phyloP scores from a whole-genome alignment of 2,888 invertebrate genomes.

The Tipula lateralis region DNA sequence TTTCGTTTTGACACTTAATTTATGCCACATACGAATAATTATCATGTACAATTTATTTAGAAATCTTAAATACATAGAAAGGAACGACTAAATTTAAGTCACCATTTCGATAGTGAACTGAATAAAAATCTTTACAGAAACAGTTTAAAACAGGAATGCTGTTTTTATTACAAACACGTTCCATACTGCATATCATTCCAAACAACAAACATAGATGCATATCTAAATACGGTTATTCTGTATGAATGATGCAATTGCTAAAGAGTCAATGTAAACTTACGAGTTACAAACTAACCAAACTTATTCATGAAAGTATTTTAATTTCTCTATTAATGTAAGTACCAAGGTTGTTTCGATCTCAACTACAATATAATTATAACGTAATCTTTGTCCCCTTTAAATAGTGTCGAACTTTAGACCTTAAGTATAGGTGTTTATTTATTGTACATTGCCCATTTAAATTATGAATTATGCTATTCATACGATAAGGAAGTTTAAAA shows the following conservation, averaged over 20 bases:
- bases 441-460: background rate
- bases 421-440: background rate
- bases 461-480: too few species aligned
- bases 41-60: too few species aligned
- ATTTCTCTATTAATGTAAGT: background rate
- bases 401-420: background rate
- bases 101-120: too few species aligned
- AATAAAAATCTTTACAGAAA: too few species aligned
- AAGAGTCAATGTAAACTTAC: background rate
- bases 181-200: background rate
- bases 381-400: background rate
- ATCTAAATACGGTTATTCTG: background rate
- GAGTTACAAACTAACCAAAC: background rate
- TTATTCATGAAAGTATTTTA: background rate
- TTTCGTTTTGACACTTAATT: too few species aligned
- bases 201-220: background rate
- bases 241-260: background rate
- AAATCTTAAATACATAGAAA: too few species aligned
- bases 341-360: background rate
- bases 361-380: background rate
- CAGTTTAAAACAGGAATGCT: too few species aligned
- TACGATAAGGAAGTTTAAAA: too few species aligned
- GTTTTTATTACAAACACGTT: background rate
- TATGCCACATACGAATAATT: too few species aligned
- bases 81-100: too few species aligned